Conservation (phyloP, 2,888 invertebrate genomes). For the Agonopterix arenella region DNA sequence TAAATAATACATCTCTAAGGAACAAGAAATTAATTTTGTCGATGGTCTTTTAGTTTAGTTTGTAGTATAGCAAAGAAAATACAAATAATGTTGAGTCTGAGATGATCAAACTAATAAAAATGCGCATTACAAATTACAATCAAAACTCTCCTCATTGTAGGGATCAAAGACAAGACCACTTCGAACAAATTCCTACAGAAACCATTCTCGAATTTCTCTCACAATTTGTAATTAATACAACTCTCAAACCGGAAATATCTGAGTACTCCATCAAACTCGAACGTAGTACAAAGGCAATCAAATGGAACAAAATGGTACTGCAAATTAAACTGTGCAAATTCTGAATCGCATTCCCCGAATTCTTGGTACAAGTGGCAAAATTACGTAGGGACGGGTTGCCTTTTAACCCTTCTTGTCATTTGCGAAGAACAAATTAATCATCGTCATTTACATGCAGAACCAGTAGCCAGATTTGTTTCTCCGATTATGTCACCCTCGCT, state of each 20-base stretch:
- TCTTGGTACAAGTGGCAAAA: conserved; percentile 59
- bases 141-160: not conserved
- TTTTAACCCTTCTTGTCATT: conserved; percentile 76
- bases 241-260: conserved; percentile 69
- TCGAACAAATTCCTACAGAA: conserved; percentile 3
- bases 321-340: conserved; percentile 62
- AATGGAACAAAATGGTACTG: conserved; percentile 53
- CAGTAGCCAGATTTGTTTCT: conserved; percentile 75
- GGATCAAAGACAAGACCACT: conserved; percentile 8
- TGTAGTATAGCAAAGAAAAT: too few relatives aligned
- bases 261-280: conserved; percentile 66
- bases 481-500: conserved; percentile 72
- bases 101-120: too few relatives aligned
- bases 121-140: not conserved
- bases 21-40: too few relatives aligned
- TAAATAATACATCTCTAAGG: too few relatives aligned
- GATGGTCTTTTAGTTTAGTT: too few relatives aligned
- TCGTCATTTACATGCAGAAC: conserved; percentile 75
- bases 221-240: conserved; percentile 63
- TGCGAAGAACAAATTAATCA: conserved; percentile 75
- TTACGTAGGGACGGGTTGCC: conserved; percentile 46
- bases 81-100: too few relatives aligned
- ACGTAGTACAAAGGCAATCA: conserved; percentile 68
- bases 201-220: conserved; percentile 5
- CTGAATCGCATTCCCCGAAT: conserved; percentile 50